A percentile compares a stretch with the other conserved stretches of the same genome.
These are phyloP conservation scores for Pollenia labialis DNA, from an alignment of 2,888 invertebrate genomes.

Conservation along the genomic window DNA sequence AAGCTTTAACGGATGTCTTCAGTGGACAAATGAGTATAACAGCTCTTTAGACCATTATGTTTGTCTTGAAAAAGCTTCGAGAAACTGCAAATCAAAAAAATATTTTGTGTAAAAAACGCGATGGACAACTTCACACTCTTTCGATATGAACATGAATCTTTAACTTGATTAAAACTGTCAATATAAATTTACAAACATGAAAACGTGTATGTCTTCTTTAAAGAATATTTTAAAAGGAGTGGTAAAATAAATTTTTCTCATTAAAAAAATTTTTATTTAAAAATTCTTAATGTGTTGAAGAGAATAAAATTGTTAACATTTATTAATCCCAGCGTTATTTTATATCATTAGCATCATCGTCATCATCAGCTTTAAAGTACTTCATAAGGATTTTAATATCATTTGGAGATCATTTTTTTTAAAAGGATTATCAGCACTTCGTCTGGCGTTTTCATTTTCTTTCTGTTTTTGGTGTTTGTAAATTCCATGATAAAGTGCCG, in stretches of 20 bases:
- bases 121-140: too few species aligned
- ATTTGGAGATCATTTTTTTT: slow-evolving; percentile 68
- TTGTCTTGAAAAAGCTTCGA: too few species aligned
- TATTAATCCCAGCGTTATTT: slow-evolving; percentile 45
- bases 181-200: too few species aligned
- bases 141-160: too few species aligned
- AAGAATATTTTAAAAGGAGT: too few species aligned
- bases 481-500: slow-evolving; percentile 62
- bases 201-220: not conserved
- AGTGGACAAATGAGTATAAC: too few species aligned
- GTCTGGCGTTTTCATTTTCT: slow-evolving; percentile 44
- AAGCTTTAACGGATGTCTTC: too few species aligned
- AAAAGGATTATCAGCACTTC: slow-evolving; percentile 62
- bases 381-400: slow-evolving; percentile 63
- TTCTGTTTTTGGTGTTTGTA: slow-evolving; percentile 22
- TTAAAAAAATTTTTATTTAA: not conserved
- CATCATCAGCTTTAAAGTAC: slow-evolving; percentile 35
- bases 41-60: too few species aligned
- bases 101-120: too few species aligned
- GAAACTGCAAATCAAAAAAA: too few species aligned
- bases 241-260: not conserved
- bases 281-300: not conserved
- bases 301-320: slow-evolving; percentile 29
- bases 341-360: slow-evolving; percentile 30
- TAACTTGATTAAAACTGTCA: too few species aligned